Base-by-base conservation (phyloP, 2,113 vertebrate species). In the Solea senegalensis region DNA sequence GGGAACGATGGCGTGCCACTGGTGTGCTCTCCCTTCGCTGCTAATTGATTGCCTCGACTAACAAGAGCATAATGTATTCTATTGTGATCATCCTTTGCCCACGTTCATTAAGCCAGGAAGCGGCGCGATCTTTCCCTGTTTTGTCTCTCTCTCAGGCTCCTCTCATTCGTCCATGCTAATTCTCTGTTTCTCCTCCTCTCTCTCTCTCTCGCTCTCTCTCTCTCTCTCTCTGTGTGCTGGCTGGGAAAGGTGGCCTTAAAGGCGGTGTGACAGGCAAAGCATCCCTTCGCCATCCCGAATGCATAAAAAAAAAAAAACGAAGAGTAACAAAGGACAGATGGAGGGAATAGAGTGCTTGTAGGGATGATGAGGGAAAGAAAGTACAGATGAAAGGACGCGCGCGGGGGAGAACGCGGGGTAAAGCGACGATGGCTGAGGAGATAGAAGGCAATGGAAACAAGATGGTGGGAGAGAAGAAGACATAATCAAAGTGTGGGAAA, bases 251-350 rank as follows among this genome's bases (percentile, higher is more conserved):
- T 94, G 95, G 94, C 91, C n/a, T n/a, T n/a, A 94, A 95, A 96
- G 94, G 93, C 91, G 92, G 80, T 90, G 93, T 95, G 95, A 96
- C 95, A 96, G 93, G 92, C 93, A 95, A 95, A 92, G 93, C 93
- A 95, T 95, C 93, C 92, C 90, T 90, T 21, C 73, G 60, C 75
- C 74, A 91, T 92, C 91, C 91, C 91, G 91, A 93, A 94, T 93
- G 91, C 87, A 61, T 27, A 64, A 34, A 34, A 90, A 92, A 7
- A 61, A 34, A 64, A 34, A 34, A 90, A 92, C 8, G 46, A 65
- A 69, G 62, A 60, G 65, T 78, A 85, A 87, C 71, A 82, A 83
- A 88, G 79, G 69, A 76, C 53, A 77, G 74, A 74, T 80, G 73
- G 83, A 74, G 41, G 9, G 78, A 74, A 62, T 58, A 63, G 76